Evolutionary conservation across 2,888 invertebrate genomes (phyloP).

Genomic region (Celastrina argiolus): DNA sequence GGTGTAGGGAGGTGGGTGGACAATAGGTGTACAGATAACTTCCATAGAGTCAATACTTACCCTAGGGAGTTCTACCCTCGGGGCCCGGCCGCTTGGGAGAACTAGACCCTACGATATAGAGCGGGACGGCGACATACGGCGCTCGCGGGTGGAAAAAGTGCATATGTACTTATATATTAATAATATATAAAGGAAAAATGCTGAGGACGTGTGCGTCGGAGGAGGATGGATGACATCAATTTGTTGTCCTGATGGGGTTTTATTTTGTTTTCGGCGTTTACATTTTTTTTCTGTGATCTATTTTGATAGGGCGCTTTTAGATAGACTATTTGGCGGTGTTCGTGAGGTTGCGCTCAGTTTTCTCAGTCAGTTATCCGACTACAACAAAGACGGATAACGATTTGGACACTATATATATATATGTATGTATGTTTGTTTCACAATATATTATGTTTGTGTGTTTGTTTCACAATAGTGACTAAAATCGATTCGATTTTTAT

Average conservation of each 20-base stretch:
- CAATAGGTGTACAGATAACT: conserved; percentile 78
- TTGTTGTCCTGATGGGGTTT: conserved; percentile 78
- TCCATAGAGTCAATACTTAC: conserved; percentile 77
- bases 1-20: conserved; percentile 59
- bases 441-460: too few relatives aligned
- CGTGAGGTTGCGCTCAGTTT: neutral
- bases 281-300: conserved; percentile 45
- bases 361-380: neutral
- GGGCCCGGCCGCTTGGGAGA: conserved; percentile 76
- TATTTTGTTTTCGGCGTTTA: conserved; percentile 70
- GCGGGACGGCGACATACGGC: conserved; percentile 60
- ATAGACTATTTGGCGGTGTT: neutral
- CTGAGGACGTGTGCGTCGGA: conserved; percentile 74
- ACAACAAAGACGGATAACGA: too few relatives aligned
- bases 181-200: conserved; percentile 79
- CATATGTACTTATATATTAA: conserved; percentile 74
- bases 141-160: conserved; percentile 52
- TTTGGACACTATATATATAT: too few relatives aligned
- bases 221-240: conserved; percentile 77
- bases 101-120: conserved; percentile 78
- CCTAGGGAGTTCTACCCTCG: conserved; percentile 77
- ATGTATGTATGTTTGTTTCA: too few relatives aligned
- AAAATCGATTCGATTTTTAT: too few relatives aligned
- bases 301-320: conserved; percentile 23
- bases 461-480: too few relatives aligned